phyloP scores from a whole-genome alignment of 2,888 invertebrate genomes.

The Drosophila bunnanda region DNA sequence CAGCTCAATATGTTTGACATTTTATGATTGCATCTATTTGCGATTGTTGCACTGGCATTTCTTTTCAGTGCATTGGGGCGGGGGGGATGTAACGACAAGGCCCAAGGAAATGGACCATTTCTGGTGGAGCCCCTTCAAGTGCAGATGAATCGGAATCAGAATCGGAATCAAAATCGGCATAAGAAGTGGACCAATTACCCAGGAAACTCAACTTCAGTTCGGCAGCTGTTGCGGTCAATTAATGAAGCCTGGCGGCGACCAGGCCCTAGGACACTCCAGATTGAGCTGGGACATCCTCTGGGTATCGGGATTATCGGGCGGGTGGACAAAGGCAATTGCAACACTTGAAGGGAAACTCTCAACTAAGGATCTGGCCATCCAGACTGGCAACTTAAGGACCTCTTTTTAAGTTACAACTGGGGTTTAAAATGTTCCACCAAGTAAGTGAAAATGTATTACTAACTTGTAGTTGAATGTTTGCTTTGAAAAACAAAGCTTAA shows the following conservation, averaged over 20 bases:
- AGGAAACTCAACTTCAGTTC: conserved; percentile 19
- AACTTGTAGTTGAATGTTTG: background rate
- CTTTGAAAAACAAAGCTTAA: background rate
- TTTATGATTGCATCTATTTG: background rate
- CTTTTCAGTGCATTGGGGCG: conserved; percentile 7
- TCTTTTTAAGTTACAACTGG: background rate
- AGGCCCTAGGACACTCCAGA: conserved; percentile 1
- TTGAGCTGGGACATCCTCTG: background rate
- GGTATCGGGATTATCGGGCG: conserved; percentile 1
- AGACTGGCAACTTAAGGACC: background rate
- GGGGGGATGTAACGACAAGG: background rate
- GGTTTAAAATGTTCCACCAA: background rate
- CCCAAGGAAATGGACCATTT: conserved; percentile 12
- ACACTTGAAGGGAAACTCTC: background rate
- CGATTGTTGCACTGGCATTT: background rate
- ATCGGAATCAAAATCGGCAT: conserved; percentile 6
- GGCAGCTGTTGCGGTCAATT: conserved; percentile 46
- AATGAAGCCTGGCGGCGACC: conserved; percentile 17
- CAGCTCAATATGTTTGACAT: background rate
- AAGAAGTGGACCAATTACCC: conserved; percentile 34
- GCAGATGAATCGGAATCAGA: background rate
- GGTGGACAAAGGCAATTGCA: background rate
- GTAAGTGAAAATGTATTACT: background rate
- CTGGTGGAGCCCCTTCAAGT: background rate
- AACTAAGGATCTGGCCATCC: background rate